Base-by-base conservation (phyloP, 2,888 invertebrate genomes). In the Blera fallax region DNA sequence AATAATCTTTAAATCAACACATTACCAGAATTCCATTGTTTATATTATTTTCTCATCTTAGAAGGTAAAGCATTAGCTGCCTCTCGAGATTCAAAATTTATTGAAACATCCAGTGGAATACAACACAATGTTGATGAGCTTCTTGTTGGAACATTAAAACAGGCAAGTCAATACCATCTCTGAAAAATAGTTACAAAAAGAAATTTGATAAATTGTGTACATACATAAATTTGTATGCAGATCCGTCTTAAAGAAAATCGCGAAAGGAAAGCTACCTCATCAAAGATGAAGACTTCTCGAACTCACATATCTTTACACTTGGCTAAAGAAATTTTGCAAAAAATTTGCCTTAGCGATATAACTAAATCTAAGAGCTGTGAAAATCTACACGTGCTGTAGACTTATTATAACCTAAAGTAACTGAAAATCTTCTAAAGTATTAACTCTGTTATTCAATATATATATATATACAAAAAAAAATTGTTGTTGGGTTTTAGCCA, bases 81-180 rank as follows among this genome's bases (percentile, higher is more conserved):
- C 43, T 95, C 96, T 11, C 94, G 96, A 90, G 97, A 97, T 92
- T 96, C 96, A 92, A 98, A 98, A 93, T 98, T 97, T 93, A 98
- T 98, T 88, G 98, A 99, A 92, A 97, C 98, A 0, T 98, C 98
- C 0, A 97, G 97, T 74, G 98, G 98, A 0, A 96, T 99, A 89
- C 98, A 98, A 91, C 98, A 98, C 93, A 98, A 98, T 90, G 98
- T 99, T 18, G 98, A 99, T 92, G 98, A 99, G 91, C 94, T 99
- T 21, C 94, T 99, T 48, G 98, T 98, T 0, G 98, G 98, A 2
- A 95, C 98, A 88, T 94, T 98, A 54, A 98, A 97, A 91, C 98
- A 98, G 93, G 92, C 92, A 81, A 88, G 87, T 72, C 3, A 24
- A 34, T 10, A n/a, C 24, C 8, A 54, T 54, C 1, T 2, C 10